Conservation (phyloP, 2,113 vertebrate species). For the Ceyx melanurus region DNA sequence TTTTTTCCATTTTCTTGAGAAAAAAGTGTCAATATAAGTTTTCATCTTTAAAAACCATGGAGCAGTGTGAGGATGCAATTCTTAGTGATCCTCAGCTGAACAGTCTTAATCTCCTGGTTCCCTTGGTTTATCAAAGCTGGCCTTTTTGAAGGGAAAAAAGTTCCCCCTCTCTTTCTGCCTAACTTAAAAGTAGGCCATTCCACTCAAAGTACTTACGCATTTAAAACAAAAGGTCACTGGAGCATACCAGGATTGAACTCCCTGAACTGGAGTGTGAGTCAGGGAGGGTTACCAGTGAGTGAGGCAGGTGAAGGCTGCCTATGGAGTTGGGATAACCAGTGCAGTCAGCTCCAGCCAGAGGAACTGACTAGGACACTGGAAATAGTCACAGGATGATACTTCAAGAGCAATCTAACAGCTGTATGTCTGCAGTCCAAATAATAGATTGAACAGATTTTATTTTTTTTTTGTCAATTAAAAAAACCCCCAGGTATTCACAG, state of each 20-base stretch:
- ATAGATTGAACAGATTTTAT: neutral
- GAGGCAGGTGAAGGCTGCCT: neutral
- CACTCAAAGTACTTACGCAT: neutral
- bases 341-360: neutral
- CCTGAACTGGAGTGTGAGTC: neutral
- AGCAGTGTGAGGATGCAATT: neutral
- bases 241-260: neutral
- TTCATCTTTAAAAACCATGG: neutral
- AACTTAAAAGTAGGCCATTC: neutral
- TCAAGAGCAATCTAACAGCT: neutral
- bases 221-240: neutral
- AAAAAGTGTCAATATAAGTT: neutral
- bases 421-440: neutral
- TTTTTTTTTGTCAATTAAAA: neutral
- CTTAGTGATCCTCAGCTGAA: neutral
- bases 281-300: neutral
- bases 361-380: neutral
- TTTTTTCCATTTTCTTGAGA: neutral
- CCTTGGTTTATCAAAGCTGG: neutral
- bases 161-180: neutral
- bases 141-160: neutral
- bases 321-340: neutral
- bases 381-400: neutral
- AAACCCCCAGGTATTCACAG: neutral
- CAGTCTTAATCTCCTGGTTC: neutral